These are phyloP conservation scores for Falco cherrug DNA, from an alignment of 2,797 vertebrate genomes.

Conservation along the genomic window DNA sequence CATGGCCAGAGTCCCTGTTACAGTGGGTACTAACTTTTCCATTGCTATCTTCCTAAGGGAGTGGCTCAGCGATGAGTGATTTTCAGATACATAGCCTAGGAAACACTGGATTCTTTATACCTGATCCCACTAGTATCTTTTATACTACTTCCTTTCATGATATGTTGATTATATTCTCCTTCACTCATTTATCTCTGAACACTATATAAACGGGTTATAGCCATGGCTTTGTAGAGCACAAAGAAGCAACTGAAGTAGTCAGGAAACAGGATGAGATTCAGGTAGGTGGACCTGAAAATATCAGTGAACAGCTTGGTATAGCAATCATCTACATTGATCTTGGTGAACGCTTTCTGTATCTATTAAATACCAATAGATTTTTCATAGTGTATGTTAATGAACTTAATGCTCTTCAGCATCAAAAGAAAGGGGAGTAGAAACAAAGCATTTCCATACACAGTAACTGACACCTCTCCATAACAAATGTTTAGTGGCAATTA, in stretches of 20 bases:
- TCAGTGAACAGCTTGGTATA: not conserved
- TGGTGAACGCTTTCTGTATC: not conserved
- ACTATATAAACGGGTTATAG: not conserved
- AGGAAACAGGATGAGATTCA: not conserved
- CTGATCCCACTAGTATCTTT: not conserved
- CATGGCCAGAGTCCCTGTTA: not conserved
- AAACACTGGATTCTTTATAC: not conserved
- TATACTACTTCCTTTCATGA: not conserved
- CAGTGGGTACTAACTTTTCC: not conserved
- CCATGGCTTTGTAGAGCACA: not conserved
- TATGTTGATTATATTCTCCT: not conserved
- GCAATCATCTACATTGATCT: not conserved
- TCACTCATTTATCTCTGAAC: not conserved
- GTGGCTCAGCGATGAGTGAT: not conserved
- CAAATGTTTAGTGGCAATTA: not conserved
- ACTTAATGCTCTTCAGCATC: not conserved
- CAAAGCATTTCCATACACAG: not conserved
- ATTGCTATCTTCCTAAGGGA: not conserved
- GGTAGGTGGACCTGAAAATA: not conserved
- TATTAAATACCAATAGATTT: not conserved
- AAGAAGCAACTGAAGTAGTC: not conserved
- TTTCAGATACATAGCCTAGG: not conserved
- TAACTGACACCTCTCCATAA: not conserved
- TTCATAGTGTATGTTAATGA: not conserved
- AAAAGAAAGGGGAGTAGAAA: not conserved